phyloP scores from a whole-genome alignment of 2,797 vertebrate species.

The Psittacula echo region DNA sequence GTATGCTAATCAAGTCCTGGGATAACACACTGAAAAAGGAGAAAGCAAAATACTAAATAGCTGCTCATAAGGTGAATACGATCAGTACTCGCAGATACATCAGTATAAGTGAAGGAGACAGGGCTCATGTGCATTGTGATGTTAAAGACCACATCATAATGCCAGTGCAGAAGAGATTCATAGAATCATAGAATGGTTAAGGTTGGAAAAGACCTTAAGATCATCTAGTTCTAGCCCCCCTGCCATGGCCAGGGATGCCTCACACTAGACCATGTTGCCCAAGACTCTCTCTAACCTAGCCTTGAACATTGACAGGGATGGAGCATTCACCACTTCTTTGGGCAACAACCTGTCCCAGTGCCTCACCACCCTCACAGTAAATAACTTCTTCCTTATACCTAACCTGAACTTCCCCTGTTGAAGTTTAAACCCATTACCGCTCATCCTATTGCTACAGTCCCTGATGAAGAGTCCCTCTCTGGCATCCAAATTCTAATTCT shows the following conservation, averaged over 20 bases:
- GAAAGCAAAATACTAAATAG: background rate
- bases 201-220: background rate
- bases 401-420: background rate
- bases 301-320: background rate
- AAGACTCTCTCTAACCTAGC: background rate
- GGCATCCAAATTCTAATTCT: background rate
- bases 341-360: background rate
- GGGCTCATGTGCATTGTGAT: background rate
- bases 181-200: background rate
- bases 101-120: background rate
- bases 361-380: background rate
- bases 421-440: background rate
- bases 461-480: background rate
- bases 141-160: background rate
- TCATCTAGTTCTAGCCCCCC: background rate
- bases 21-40: background rate
- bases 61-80: background rate
- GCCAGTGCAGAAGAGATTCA: background rate
- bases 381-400: background rate
- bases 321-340: background rate
- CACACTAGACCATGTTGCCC: background rate
- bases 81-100: background rate
- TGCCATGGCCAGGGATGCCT: background rate
- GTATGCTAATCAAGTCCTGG: background rate
- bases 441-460: background rate